Percentiles rank a stretch among this genome's conserved stretches.
phyloP scores from a whole-genome alignment of 2,113 vertebrate species.

The Sturnira hondurensis region DNA sequence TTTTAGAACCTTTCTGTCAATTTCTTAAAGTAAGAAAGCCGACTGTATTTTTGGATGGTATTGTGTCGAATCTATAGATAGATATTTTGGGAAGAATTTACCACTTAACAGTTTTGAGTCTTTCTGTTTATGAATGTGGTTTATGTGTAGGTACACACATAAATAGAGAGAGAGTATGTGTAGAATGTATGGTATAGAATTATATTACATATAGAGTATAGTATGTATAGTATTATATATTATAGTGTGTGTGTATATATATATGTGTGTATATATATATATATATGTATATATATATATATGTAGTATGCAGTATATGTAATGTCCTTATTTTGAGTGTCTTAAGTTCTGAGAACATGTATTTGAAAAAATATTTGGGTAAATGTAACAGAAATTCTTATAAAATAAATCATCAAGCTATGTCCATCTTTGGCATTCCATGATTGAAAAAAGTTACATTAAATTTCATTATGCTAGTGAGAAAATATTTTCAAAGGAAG shows the following conservation, averaged over 20 bases:
- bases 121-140: neutral
- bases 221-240: neutral
- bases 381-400: neutral
- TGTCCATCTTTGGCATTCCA: neutral
- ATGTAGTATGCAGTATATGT: neutral
- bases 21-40: neutral
- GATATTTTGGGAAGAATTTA: neutral
- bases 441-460: neutral
- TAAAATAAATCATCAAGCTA: neutral
- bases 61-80: neutral
- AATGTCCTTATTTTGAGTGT: neutral
- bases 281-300: no score
- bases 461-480: neutral
- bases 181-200: neutral
- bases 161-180: neutral
- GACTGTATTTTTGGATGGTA: neutral
- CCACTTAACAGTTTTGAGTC: neutral
- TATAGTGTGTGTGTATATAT: neutral
- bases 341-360: neutral
- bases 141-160: neutral
- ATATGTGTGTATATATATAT: no score
- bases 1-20: neutral
- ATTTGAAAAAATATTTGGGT: neutral
- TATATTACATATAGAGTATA: neutral
- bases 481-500: neutral